Conservation (phyloP, 2,797 vertebrate species). For the Graptemys geographica region DNA sequence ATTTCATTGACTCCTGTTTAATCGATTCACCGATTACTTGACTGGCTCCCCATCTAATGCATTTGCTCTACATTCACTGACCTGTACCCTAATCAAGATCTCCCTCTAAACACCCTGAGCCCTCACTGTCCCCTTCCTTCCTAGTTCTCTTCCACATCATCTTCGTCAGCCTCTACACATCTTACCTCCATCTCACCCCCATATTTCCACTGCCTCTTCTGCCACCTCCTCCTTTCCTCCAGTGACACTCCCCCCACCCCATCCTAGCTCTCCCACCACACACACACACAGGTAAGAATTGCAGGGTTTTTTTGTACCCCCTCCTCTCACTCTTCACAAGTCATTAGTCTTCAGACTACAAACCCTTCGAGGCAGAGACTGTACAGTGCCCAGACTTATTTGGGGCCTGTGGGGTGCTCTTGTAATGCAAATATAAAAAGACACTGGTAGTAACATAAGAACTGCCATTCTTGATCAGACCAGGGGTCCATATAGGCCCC, state of each 20-base stretch:
- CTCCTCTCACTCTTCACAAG: not conserved
- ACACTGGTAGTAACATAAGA: not conserved
- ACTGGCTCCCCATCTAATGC: not conserved
- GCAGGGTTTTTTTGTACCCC: not conserved
- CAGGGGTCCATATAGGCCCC: not conserved
- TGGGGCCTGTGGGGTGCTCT: not conserved
- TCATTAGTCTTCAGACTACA: not conserved
- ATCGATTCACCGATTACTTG: accelerated
- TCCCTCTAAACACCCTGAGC: too few relatives aligned
- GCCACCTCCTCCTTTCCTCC: not conserved
- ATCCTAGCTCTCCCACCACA: not conserved
- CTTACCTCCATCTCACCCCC: not conserved
- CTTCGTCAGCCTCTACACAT: not conserved
- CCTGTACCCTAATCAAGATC: accelerated
- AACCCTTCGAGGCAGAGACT: not conserved
- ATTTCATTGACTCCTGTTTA: accelerated
- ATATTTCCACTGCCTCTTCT: not conserved
- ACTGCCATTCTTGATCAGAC: not conserved
- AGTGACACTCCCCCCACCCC: not conserved
- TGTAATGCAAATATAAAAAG: not conserved
- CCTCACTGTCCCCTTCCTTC: not conserved
- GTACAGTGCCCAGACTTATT: not conserved
- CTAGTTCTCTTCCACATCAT: not conserved
- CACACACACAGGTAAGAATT: not conserved
- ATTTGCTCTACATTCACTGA: accelerated